These are phyloP conservation scores for Apotomis capreana DNA, from an alignment of 2,888 invertebrate genomes.

Conservation along the genomic window DNA sequence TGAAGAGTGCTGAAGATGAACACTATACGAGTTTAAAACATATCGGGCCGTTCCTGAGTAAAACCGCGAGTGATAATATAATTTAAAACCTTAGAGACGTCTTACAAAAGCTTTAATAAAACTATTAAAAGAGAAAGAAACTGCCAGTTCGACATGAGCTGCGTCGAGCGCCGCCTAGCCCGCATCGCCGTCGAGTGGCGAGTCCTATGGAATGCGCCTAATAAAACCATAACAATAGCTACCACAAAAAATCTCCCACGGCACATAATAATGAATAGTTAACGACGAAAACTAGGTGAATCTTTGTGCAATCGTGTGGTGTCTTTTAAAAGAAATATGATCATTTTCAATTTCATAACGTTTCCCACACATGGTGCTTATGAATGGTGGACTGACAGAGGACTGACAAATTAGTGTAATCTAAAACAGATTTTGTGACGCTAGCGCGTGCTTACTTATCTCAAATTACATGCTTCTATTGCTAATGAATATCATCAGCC, in stretches of 20 bases:
- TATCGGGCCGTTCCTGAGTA: too few relatives aligned
- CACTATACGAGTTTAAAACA: too few relatives aligned
- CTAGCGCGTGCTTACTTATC: conserved; percentile 57
- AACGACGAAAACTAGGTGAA: conserved; percentile 83
- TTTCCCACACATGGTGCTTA: conserved; percentile 75
- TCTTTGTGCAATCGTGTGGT: conserved; percentile 81
- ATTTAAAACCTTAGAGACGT: too few relatives aligned
- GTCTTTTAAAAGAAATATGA: conserved; percentile 83
- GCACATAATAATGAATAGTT: conserved; percentile 82
- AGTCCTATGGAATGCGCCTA: conserved; percentile 76
- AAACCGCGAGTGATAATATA: too few relatives aligned
- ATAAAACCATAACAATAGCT: conserved; percentile 75
- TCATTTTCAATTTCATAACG: conserved; percentile 82
- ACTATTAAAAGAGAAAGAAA: background rate
- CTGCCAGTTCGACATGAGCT: background rate
- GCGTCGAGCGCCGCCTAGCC: background rate
- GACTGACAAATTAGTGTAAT: conserved; percentile 80
- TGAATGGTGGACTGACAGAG: conserved; percentile 66
- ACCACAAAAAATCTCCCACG: conserved; percentile 78
- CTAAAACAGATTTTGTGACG: conserved; percentile 76
- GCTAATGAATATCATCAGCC: conserved; percentile 60
- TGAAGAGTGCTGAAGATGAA: too few relatives aligned
- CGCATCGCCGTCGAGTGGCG: conserved; percentile 51
- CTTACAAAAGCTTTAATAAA: background rate
- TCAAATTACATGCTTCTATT: conserved; percentile 64